Percentiles rank a stretch among this genome's conserved stretches.
These are phyloP conservation scores for Callosobruchus maculatus DNA, from an alignment of 2,888 invertebrate genomes.

Conservation along the genomic window DNA sequence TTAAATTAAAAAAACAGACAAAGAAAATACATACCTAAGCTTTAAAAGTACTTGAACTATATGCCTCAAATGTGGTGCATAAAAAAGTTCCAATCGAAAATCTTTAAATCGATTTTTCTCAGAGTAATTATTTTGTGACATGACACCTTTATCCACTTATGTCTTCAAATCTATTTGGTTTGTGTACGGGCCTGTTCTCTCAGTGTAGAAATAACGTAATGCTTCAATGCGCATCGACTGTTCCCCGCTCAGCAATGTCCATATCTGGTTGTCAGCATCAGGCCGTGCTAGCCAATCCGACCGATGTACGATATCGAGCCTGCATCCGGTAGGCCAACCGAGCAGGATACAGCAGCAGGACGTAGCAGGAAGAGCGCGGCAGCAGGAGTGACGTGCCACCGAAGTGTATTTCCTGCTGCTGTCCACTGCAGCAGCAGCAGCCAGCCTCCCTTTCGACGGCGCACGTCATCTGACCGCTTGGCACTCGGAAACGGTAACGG, in stretches of 20 bases:
- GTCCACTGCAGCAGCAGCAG: constrained; percentile 36
- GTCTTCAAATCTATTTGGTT: too few relatives aligned
- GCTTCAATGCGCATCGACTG: neutral
- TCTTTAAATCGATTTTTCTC: too few relatives aligned
- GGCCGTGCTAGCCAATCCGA: too few relatives aligned
- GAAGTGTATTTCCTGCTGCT: constrained; percentile 43
- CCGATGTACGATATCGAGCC: neutral
- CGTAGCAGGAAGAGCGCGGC: constrained; percentile 5
- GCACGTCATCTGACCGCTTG: neutral
- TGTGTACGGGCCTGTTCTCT: too few relatives aligned
- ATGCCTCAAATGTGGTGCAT: too few relatives aligned
- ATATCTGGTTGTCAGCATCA: neutral
- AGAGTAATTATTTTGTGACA: too few relatives aligned
- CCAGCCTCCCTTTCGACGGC: neutral
- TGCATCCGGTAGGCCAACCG: neutral
- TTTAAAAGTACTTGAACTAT: too few relatives aligned
- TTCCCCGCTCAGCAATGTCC: neutral
- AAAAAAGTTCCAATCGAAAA: too few relatives aligned
- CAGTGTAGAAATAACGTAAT: too few relatives aligned
- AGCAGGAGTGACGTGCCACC: constrained; percentile 35
- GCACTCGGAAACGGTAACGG: neutral
- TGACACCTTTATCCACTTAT: too few relatives aligned
- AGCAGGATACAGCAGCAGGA: constrained; percentile 28
- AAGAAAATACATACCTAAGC: too few relatives aligned
- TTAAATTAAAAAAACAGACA: too few relatives aligned